Conservation (phyloP, 2,113 vertebrate genomes). For the Nansenia antarctica region DNA sequence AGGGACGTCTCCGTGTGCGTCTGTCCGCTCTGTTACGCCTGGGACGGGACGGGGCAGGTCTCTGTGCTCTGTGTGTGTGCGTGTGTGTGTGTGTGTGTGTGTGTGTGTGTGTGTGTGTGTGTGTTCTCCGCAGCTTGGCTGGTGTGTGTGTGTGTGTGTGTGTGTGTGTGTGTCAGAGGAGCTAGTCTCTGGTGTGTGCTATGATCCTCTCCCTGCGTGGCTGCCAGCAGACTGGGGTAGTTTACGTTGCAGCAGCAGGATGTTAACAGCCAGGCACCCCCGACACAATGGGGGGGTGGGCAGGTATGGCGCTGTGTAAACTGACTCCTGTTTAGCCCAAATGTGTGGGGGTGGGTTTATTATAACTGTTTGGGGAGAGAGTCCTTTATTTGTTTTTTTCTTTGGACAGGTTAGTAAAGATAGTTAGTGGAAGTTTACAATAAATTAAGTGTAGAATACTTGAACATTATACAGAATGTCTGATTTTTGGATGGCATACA, state of each 20-base stretch:
- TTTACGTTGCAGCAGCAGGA: conserved; percentile 22
- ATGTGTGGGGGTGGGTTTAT: conserved; percentile 17
- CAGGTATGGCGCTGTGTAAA: conserved; percentile 60
- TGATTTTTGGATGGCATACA: no score
- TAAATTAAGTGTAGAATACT: no score
- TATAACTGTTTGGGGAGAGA: background rate
- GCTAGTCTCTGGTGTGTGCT: conserved; percentile 11
- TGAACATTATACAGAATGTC: no score
- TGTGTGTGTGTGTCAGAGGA: background rate
- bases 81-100: no score
- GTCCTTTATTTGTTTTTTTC: background rate
- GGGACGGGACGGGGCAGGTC: background rate
- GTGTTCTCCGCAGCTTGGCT: background rate
- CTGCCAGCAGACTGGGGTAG: conserved; percentile 42
- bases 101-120: background rate
- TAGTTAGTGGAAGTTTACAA: no score
- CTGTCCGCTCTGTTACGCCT: background rate
- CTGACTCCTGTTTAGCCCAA: conserved; percentile 41
- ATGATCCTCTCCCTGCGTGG: conserved; percentile 24
- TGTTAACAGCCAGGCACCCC: conserved; percentile 45
- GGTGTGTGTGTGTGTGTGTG: no score
- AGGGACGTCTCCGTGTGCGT: conserved; percentile 21
- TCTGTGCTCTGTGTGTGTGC: background rate
- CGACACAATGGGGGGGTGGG: conserved; percentile 42
- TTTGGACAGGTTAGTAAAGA: background rate